A percentile compares a stretch with the other conserved stretches of the same genome.
Evolutionary conservation across 2,888 invertebrate genomes (phyloP).

Genomic region (Acrocera orbiculus): DNA sequence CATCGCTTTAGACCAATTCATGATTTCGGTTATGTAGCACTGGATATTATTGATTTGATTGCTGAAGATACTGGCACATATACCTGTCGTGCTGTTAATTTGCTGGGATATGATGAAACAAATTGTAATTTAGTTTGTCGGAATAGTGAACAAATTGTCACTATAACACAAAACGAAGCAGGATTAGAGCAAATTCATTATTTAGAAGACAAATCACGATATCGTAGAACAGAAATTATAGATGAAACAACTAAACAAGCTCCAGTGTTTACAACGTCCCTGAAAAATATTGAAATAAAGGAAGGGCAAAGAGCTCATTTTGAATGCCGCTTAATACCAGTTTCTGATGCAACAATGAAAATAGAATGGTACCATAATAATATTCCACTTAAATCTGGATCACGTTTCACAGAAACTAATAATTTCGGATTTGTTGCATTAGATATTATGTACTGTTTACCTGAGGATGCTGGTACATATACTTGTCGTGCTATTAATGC

Average conservation of each 20-base stretch:
- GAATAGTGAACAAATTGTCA: slow-evolving; percentile 63
- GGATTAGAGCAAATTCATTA: slow-evolving; percentile 79
- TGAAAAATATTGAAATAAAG: slow-evolving; percentile 81
- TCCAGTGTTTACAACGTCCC: slow-evolving; percentile 81
- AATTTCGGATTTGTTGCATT: slow-evolving; percentile 96
- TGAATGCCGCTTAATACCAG: slow-evolving; percentile 84
- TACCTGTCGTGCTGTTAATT: slow-evolving; percentile 82
- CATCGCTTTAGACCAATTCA: slow-evolving; percentile 92
- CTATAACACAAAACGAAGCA: slow-evolving; percentile 71
- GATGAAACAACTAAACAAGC: slow-evolving; percentile 80
- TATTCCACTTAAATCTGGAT: slow-evolving; percentile 75
- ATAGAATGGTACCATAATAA: slow-evolving; percentile 95
- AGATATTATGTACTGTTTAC: slow-evolving; percentile 87
- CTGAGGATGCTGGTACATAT: slow-evolving; percentile 93
- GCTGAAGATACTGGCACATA: slow-evolving; percentile 91
- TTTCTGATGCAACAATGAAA: slow-evolving; percentile 81
- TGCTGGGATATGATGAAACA: slow-evolving; percentile 76
- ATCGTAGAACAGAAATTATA: slow-evolving; percentile 51
- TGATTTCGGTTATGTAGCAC: slow-evolving; percentile 95
- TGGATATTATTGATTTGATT: slow-evolving; percentile 90
- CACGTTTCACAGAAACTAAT: slow-evolving; percentile 87
- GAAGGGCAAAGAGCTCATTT: slow-evolving; percentile 92
- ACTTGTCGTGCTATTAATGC: slow-evolving; percentile 85
- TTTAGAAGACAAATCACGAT: slow-evolving; percentile 66
- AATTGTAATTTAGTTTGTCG: slow-evolving; percentile 53